A percentile compares a stretch with the other conserved stretches of the same genome.
phyloP scores from a whole-genome alignment of 2,113 vertebrate genomes.

The Limanda limanda region DNA sequence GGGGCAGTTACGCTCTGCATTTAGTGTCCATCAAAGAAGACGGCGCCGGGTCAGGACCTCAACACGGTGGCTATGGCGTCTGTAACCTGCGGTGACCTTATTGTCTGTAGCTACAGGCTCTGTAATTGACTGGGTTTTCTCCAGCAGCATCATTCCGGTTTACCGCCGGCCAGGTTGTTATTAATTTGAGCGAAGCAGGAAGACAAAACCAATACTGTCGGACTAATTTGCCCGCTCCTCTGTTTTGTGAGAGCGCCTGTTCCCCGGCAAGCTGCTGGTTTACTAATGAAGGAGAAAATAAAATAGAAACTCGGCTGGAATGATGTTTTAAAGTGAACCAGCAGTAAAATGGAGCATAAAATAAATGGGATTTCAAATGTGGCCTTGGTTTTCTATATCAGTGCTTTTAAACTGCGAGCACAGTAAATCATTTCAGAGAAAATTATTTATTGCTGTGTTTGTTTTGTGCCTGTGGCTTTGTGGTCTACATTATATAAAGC shows the following conservation, averaged over 20 bases:
- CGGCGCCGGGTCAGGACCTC: slow-evolving; percentile 9
- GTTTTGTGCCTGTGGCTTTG: slow-evolving; percentile 6
- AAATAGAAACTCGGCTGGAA: not conserved
- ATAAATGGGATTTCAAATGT: slow-evolving; percentile 6
- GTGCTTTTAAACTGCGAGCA: not conserved
- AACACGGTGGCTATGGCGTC: not conserved
- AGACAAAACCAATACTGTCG: slow-evolving; percentile 47
- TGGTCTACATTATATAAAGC: not conserved
- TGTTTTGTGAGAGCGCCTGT: slow-evolving; percentile 15
- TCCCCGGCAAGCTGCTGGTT: slow-evolving; percentile 21
- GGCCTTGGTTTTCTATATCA: not conserved
- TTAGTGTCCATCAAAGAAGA: slow-evolving; percentile 1
- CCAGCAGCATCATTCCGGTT: slow-evolving; percentile 32
- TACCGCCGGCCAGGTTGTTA: slow-evolving; percentile 33
- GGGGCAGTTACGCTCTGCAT: not conserved
- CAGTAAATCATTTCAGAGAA: not conserved
- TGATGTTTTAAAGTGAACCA: slow-evolving; percentile 20
- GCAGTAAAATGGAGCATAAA: not conserved
- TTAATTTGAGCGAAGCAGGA: slow-evolving; percentile 51
- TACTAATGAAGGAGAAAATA: slow-evolving; percentile 15
- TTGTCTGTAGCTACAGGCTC: slow-evolving; percentile 40
- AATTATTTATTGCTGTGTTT: not conserved
- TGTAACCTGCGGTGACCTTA: slow-evolving; percentile 41
- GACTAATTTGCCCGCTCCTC: slow-evolving; percentile 48
- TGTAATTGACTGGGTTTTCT: slow-evolving; percentile 64